phyloP scores from a whole-genome alignment of 35 echinoderm and acorn worm genomes.

The Ophioderma brevispina region DNA sequence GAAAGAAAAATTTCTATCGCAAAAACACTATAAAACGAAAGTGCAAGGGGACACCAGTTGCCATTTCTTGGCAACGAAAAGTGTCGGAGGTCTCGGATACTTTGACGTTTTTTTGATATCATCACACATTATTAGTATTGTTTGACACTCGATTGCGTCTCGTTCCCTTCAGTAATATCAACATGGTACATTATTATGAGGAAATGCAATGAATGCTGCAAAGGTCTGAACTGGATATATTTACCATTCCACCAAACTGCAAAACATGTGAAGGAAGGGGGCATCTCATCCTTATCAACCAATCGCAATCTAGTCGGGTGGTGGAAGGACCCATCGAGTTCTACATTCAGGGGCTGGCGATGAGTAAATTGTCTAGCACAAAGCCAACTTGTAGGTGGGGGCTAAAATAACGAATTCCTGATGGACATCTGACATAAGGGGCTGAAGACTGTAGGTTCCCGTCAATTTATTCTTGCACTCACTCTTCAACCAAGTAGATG shows the following conservation, averaged over 20 bases:
- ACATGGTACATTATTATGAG: constrained; percentile 17
- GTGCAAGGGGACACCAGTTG: background rate
- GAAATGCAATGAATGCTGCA: constrained; percentile 49
- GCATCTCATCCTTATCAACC: constrained; percentile 56
- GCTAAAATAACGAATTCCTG: no score
- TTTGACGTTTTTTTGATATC: background rate
- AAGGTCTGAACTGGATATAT: constrained; percentile 71
- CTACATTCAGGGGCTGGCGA: no score
- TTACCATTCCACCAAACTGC: constrained; percentile 45
- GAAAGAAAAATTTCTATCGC: background rate
- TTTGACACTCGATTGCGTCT: no score
- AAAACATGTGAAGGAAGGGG: constrained; percentile 55
- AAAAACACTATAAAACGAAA: constrained; percentile 5
- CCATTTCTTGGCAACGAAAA: background rate
- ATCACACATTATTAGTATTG: no score
- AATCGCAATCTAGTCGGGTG: constrained; percentile 6
- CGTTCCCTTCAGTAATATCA: no score
- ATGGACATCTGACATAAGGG: no score
- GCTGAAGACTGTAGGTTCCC: no score
- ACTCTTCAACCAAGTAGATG: no score
- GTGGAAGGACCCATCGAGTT: no score
- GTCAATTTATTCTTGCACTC: no score
- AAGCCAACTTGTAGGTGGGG: no score
- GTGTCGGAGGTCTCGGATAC: background rate
- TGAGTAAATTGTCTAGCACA: no score